phyloP scores from a whole-genome alignment of 2,113 vertebrate genomes.

The Peromyscus maniculatus region DNA sequence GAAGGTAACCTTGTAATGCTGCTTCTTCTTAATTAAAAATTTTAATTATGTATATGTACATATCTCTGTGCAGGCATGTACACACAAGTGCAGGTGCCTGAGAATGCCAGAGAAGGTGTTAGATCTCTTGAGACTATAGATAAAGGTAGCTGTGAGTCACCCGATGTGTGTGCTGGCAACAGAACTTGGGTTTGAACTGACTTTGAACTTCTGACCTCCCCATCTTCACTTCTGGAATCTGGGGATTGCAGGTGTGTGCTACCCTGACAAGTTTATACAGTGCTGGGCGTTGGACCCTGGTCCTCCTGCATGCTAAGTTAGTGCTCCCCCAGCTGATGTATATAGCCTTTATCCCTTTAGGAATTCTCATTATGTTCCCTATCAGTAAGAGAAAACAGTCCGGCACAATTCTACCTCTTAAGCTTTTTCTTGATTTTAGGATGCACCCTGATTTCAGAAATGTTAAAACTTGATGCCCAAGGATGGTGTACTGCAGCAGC shows the following conservation, averaged over 20 bases:
- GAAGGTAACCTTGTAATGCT: background rate
- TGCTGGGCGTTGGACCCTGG: background rate
- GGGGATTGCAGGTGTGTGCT: accelerated
- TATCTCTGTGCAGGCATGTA: too few species aligned
- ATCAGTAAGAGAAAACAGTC: background rate
- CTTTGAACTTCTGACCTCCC: background rate
- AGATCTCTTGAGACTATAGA: background rate
- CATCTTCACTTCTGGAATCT: background rate
- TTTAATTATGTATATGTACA: background rate
- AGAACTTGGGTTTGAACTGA: background rate
- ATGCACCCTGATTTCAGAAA: slow-evolving; percentile 12
- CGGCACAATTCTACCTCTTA: background rate
- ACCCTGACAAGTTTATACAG: background rate
- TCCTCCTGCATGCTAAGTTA: too few species aligned
- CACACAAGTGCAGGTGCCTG: too few species aligned
- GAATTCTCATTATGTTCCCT: background rate
- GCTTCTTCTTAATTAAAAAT: background rate
- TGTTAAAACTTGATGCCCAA: background rate
- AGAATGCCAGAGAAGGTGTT: background rate
- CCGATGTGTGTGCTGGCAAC: background rate
- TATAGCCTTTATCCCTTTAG: background rate
- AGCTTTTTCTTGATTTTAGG: background rate
- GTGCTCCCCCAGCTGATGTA: too few species aligned
- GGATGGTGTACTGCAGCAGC: background rate
- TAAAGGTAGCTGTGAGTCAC: background rate